These are phyloP conservation scores for Drosophila melanica DNA, from an alignment of 1,140 invertebrate genomes.

Conservation along the genomic window DNA sequence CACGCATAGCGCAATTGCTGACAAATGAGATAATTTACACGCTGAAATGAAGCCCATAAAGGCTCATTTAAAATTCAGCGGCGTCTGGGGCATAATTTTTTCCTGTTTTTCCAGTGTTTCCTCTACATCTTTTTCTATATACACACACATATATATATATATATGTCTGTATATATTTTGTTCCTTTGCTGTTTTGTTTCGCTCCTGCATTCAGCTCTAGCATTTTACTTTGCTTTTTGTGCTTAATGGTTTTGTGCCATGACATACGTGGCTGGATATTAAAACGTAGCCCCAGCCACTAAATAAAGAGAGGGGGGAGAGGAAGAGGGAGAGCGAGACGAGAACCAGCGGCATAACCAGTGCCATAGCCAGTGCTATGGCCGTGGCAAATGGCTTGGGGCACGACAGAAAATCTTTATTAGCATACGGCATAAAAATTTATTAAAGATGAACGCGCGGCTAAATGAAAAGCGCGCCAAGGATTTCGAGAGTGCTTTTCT, in stretches of 20 bases:
- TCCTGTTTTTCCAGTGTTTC: constrained; percentile 40
- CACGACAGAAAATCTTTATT: constrained; percentile 78
- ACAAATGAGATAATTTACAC: constrained; percentile 83
- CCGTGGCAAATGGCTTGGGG: constrained; percentile 56
- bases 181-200: constrained; percentile 27
- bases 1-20: constrained; percentile 74
- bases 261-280: constrained; percentile 81
- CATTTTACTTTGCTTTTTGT: constrained; percentile 60
- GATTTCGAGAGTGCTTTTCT: constrained; percentile 13
- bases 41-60: constrained; percentile 83
- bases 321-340: constrained; percentile 5
- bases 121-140: constrained; percentile 7
- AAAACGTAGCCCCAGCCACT: constrained; percentile 45
- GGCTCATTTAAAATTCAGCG: constrained; percentile 82
- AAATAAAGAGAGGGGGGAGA: not conserved
- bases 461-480: constrained; percentile 40
- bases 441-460: constrained; percentile 74
- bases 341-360: constrained; percentile 9
- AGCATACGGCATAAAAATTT: constrained; percentile 83
- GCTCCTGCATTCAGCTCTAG: constrained; percentile 46
- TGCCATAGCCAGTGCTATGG: constrained; percentile 20
- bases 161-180: constrained; percentile 8
- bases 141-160: not conserved
- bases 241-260: constrained; percentile 81
- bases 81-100: constrained; percentile 82